Evolutionary conservation across 30 jellyfish, hydroid and myxozoan species (phyloP).

Genomic region (Nemopilema nomurai): DNA sequence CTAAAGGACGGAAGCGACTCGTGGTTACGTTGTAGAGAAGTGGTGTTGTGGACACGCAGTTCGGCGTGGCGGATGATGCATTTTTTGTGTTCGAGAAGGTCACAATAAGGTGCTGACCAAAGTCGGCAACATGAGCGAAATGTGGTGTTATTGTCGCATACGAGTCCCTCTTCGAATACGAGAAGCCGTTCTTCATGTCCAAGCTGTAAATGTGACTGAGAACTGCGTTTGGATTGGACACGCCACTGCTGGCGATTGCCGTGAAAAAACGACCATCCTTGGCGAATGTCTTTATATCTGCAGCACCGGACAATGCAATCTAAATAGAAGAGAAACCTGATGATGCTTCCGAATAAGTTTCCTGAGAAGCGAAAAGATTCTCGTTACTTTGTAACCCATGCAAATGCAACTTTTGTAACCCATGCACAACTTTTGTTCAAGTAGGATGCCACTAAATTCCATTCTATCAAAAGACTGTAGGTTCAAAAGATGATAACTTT

Average conservation of each 20-base stretch:
- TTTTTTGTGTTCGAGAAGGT: conserved; percentile 58
- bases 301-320: conserved; percentile 18
- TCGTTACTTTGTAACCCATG: no score
- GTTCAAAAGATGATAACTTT: no score
- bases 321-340: not conserved
- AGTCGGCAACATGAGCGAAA: conserved; percentile 11
- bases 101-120: conserved; percentile 15
- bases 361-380: no score
- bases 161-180: not conserved
- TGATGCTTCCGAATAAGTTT: no score
- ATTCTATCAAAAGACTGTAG: no score
- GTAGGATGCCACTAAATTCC: no score
- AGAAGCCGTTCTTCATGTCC: not conserved
- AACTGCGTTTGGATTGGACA: not conserved
- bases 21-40: conserved; percentile 9
- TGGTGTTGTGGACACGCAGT: conserved; percentile 42
- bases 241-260: conserved; percentile 7
- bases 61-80: not conserved
- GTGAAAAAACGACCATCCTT: conserved; percentile 2
- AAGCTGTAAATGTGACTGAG: conserved; percentile 9
- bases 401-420: not conserved
- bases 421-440: no score
- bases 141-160: conserved; percentile 24
- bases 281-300: conserved; percentile 17
- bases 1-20: not conserved